Percentiles rank a stretch among this genome's conserved stretches.
phyloP scores from a whole-genome alignment of 1,140 invertebrate genomes.

The Formica selysi region DNA sequence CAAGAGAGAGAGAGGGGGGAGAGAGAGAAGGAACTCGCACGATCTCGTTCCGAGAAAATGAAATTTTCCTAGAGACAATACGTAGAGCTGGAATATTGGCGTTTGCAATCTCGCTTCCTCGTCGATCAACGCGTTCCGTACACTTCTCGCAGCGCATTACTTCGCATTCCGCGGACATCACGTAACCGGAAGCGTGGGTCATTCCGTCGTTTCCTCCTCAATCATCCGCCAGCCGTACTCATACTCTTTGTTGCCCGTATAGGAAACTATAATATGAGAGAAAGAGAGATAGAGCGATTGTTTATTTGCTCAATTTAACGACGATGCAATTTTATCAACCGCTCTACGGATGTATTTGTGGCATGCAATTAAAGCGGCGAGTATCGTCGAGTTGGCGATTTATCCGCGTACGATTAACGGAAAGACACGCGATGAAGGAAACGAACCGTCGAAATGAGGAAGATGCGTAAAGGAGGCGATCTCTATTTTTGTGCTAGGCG shows the following conservation, averaged over 20 bases:
- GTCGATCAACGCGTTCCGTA: background rate
- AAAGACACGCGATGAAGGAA: constrained; percentile 11
- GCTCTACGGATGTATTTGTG: background rate
- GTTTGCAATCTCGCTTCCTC: background rate
- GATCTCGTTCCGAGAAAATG: constrained; percentile 11
- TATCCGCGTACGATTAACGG: background rate
- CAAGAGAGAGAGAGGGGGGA: too few relatives aligned
- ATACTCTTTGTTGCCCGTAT: background rate
- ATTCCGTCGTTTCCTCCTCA: constrained; percentile 54
- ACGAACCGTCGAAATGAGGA: background rate
- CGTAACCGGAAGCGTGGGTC: constrained; percentile 51
- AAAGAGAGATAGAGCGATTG: too few relatives aligned
- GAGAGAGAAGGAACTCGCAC: too few relatives aligned
- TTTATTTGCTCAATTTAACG: constrained; percentile 16
- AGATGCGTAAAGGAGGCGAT: background rate
- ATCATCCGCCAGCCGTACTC: constrained; percentile 12
- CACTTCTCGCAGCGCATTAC: background rate
- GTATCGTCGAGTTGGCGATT: background rate
- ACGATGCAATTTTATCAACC: constrained; percentile 11
- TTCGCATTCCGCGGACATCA: constrained; percentile 49
- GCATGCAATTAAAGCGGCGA: constrained; percentile 32
- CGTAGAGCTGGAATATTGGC: constrained; percentile 13
- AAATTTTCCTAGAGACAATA: constrained; percentile 27
- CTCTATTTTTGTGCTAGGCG: constrained; percentile 37
- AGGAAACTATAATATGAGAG: background rate